Percentiles rank a stretch among this genome's conserved stretches.
These are phyloP conservation scores for Caenorhabditis sp. DNA, from an alignment of 2,888 invertebrate genomes.

Conservation along the genomic window DNA sequence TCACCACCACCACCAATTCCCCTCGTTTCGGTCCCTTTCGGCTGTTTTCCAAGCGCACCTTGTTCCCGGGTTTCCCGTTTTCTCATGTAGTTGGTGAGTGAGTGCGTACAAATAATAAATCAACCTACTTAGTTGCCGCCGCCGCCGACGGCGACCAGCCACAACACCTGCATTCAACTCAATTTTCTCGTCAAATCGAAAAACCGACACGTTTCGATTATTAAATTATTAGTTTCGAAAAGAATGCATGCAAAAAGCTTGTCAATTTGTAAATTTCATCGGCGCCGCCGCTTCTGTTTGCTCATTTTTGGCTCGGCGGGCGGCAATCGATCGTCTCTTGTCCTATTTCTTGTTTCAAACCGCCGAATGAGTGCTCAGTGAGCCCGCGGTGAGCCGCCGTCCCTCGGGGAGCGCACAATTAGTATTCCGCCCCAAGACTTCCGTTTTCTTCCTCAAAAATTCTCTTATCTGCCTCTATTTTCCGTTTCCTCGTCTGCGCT, in stretches of 20 bases:
- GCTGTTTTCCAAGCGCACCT: too few species aligned
- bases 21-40: too few species aligned
- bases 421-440: slow-evolving; percentile 1
- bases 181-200: slow-evolving; percentile 39
- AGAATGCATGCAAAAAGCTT: background rate
- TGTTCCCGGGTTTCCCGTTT: too few species aligned
- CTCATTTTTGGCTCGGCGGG: background rate
- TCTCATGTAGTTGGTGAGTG: too few species aligned
- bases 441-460: slow-evolving; percentile 6
- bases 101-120: slow-evolving; percentile 51
- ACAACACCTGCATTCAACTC: slow-evolving; percentile 11
- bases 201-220: too few species aligned
- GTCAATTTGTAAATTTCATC: background rate
- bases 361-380: background rate
- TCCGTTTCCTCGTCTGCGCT: background rate
- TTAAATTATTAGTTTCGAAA: too few species aligned
- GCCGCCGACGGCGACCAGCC: too few species aligned
- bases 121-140: background rate
- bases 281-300: background rate
- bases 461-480: background rate
- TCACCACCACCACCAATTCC: background rate
- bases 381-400: too few species aligned
- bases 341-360: background rate
- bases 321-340: too few species aligned
- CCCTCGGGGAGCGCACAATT: too few species aligned